phyloP scores from a whole-genome alignment of 1,140 invertebrate species.

The Drosophila punjabiensis region DNA sequence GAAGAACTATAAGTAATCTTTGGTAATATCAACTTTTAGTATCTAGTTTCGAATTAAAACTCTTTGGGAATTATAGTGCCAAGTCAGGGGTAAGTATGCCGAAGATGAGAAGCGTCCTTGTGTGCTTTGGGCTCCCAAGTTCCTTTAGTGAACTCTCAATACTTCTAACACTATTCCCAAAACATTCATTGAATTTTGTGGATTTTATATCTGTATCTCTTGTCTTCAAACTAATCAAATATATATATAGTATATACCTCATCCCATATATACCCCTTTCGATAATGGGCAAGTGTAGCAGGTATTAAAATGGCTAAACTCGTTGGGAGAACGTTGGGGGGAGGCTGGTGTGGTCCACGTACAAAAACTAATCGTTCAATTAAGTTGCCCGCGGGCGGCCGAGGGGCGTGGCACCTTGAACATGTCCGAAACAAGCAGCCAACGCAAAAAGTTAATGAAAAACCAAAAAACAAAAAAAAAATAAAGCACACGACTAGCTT shows the following conservation, averaged over 20 bases:
- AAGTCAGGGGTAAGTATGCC: neutral
- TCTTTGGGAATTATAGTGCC: neutral
- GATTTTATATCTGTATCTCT: too few relatives aligned
- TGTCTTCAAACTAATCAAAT: neutral
- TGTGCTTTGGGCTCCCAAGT: neutral
- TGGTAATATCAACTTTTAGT: neutral
- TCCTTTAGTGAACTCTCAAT: neutral
- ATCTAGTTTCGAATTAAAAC: neutral
- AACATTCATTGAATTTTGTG: neutral
- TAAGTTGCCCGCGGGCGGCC: conserved; percentile 54
- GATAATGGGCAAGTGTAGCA: neutral
- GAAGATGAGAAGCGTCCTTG: neutral
- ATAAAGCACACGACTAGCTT: neutral
- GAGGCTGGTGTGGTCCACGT: conserved; percentile 52
- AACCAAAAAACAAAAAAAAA: conserved; percentile 10
- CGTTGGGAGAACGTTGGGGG: neutral
- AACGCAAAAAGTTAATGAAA: conserved; percentile 75
- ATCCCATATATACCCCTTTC: neutral
- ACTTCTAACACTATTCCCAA: neutral
- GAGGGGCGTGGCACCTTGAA: conserved; percentile 26
- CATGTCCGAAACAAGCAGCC: conserved; percentile 67
- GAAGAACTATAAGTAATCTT: too few relatives aligned
- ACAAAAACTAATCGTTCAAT: conserved; percentile 83
- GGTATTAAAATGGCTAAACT: conserved; percentile 12
- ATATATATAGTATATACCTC: neutral